Base-by-base conservation (phyloP, 2,113 vertebrate species). In the Mellivora capensis region DNA sequence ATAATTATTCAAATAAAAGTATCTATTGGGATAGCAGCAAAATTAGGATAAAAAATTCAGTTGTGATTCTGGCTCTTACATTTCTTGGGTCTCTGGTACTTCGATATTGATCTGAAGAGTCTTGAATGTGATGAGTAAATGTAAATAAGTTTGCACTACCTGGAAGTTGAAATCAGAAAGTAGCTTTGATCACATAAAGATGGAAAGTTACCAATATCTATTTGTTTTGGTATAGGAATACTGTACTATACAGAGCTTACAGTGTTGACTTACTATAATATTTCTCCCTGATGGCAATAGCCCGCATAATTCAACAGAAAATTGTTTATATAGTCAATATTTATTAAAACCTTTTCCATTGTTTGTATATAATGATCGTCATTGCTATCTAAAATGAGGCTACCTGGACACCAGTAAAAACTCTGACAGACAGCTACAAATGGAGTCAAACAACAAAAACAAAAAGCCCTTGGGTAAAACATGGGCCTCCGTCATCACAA, bases 11-110 rank as follows among this genome's bases (percentile, higher is more conserved):
- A 44, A 91, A 89, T 82, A 72, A 96, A 94, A 62, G 15, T 52
- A 77, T 95, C 81, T 87, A 71, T 34, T 57, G 34, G 34, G 49
- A 94, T 34, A 94, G 27, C 34, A 90, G 27, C 34, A 92, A 91
- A 96, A 92, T 72, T 84, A 94, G n/a, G 52, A 81, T 93, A 93
- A 95, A 79, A 95, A 95, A 89, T 83, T 47, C n/a, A 93, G 37
- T 76, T 87, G 74, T 83, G 37, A 86, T 62, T 89, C 87, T 94
- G 27, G 29, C 62, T 90, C 21, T 80, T 52, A 17, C 47, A 23
- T 90, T 23, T 83, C 34, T 59, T 91, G 20, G 37, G 59, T 92
- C 74, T 42, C 39, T 37, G n/a, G 21, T 77, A 82, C 27, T 49
- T 77, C 31, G 54, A 39, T 85, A 61, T 25, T 80, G 14, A 90